Conservation (phyloP, 2,888 invertebrate species). For the Lottia gigantea region DNA sequence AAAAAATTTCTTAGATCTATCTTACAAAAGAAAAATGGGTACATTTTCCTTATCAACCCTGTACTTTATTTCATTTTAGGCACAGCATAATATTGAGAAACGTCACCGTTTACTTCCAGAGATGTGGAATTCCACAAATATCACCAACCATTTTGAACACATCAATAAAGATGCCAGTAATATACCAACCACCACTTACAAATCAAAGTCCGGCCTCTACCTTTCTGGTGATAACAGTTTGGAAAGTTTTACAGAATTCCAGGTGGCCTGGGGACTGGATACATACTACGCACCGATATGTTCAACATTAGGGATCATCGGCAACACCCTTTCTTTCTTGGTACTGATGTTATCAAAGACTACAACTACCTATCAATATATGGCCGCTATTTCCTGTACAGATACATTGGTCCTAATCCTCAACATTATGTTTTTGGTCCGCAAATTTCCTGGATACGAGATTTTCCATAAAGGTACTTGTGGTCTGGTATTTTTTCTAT, state of each 20-base stretch:
- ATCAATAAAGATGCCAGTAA: too few relatives aligned
- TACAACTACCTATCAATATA: constrained; percentile 26
- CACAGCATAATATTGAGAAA: too few relatives aligned
- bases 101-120: too few relatives aligned
- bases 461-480: constrained; percentile 21
- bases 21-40: too few relatives aligned
- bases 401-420: constrained; percentile 26
- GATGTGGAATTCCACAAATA: too few relatives aligned
- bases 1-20: too few relatives aligned
- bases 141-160: too few relatives aligned
- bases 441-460: constrained; percentile 28
- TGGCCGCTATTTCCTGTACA: constrained; percentile 23
- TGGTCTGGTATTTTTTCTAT: constrained; percentile 23
- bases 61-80: too few relatives aligned
- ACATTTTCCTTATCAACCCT: too few relatives aligned
- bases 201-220: constrained; percentile 4
- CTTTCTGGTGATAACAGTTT: constrained; percentile 13
- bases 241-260: constrained; percentile 19
- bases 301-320: constrained; percentile 22
- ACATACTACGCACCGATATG: constrained; percentile 18
- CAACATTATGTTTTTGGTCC: constrained; percentile 27
- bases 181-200: constrained; percentile 6
- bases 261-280: constrained; percentile 14
- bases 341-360: constrained; percentile 17
- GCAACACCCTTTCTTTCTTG: constrained; percentile 25